phyloP scores from a whole-genome alignment of 2,113 vertebrate species.

The Petroica traversi region DNA sequence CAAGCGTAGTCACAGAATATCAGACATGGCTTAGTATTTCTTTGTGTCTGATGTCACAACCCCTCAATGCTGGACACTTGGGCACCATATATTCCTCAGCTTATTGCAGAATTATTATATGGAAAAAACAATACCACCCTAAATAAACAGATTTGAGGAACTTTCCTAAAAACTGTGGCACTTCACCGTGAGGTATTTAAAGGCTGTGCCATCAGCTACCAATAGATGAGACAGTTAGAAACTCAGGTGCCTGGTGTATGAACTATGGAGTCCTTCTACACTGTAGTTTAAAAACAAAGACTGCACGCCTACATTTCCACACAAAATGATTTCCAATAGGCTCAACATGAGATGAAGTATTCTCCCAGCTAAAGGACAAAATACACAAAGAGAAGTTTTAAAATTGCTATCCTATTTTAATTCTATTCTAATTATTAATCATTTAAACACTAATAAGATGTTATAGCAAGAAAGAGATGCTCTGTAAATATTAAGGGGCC shows the following conservation, averaged over 20 bases:
- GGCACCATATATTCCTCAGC: background rate
- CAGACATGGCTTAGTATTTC: background rate
- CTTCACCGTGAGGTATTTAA: background rate
- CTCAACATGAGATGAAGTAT: background rate
- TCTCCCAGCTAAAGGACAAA: background rate
- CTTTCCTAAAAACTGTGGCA: background rate
- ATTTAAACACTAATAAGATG: background rate
- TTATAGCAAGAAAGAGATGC: background rate
- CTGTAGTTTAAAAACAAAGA: background rate
- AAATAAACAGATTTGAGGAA: background rate
- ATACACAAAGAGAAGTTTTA: background rate
- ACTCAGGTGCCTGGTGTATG: rapidly evolving
- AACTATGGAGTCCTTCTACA: background rate
- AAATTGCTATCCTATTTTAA: background rate
- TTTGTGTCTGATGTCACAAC: background rate
- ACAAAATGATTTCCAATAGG: background rate
- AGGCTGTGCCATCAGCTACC: background rate
- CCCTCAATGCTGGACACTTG: background rate
- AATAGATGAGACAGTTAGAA: background rate
- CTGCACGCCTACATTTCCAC: background rate
- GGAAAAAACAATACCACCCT: background rate
- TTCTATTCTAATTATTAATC: background rate
- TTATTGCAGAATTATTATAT: background rate
- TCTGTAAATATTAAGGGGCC: background rate
- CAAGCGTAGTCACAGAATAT: background rate